phyloP scores from a whole-genome alignment of 2,888 invertebrate species.

The Beris chalybata region DNA sequence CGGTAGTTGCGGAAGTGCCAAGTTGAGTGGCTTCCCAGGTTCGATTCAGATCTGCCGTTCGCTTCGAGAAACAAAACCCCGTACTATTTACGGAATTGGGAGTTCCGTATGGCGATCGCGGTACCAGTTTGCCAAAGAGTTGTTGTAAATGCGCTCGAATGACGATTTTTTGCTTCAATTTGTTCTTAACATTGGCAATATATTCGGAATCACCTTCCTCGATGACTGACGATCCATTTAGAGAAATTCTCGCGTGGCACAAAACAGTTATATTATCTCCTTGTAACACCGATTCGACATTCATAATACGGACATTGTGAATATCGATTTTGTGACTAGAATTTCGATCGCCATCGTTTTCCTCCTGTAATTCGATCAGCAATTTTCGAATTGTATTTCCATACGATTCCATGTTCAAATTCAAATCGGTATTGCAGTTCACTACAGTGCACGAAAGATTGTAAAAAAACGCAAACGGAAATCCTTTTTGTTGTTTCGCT shows the following conservation, averaged over 20 bases:
- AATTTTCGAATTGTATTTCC: slow-evolving; percentile 33
- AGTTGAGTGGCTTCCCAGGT: slow-evolving; percentile 48
- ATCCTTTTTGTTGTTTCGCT: slow-evolving; percentile 48
- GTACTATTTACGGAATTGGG: slow-evolving; percentile 46
- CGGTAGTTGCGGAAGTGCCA: slow-evolving; percentile 60
- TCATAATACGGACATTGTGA: slow-evolving; percentile 61
- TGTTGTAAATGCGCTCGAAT: slow-evolving; percentile 25
- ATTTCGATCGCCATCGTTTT: slow-evolving; percentile 39
- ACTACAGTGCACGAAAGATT: slow-evolving; percentile 44
- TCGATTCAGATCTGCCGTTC: slow-evolving; percentile 28
- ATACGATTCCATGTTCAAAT: slow-evolving; percentile 33
- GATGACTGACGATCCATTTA: slow-evolving; percentile 51
- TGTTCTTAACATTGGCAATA: slow-evolving; percentile 50
- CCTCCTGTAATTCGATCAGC: slow-evolving; percentile 37
- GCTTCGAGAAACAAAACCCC: slow-evolving; percentile 49
- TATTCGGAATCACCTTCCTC: slow-evolving; percentile 56
- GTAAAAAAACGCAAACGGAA: slow-evolving; percentile 48
- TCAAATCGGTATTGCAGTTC: slow-evolving; percentile 36
- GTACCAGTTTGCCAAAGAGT: slow-evolving; percentile 27
- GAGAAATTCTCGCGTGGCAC: slow-evolving; percentile 39
- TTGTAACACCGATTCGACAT: slow-evolving; percentile 49
- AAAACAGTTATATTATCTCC: slow-evolving; percentile 42
- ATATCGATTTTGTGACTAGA: slow-evolving; percentile 42
- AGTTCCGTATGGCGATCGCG: slow-evolving; percentile 17
- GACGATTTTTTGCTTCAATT: slow-evolving; percentile 38